Conservation (phyloP, 1,140 invertebrate species). For the Zaprionus africanus region DNA sequence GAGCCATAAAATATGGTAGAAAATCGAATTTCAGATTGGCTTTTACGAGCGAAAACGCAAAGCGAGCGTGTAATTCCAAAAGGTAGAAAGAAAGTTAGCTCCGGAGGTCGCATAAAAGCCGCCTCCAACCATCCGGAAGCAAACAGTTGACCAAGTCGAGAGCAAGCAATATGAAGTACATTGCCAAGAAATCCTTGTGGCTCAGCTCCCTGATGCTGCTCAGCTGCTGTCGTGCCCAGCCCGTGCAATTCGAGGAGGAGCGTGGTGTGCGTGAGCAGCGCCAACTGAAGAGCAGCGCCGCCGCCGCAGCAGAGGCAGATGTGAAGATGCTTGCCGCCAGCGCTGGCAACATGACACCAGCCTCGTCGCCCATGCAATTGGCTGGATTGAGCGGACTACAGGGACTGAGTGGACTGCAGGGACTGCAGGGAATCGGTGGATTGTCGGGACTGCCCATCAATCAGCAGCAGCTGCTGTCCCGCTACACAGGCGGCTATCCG, state of each 20-base stretch:
- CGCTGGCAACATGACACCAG: slow-evolving; percentile 53
- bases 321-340: slow-evolving; percentile 58
- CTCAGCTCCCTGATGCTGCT: slow-evolving; percentile 56
- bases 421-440: background rate
- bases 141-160: slow-evolving; percentile 63
- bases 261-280: slow-evolving; percentile 50
- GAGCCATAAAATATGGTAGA: slow-evolving; percentile 70
- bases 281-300: slow-evolving; percentile 46
- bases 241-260: slow-evolving; percentile 37
- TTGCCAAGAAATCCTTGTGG: slow-evolving; percentile 34
- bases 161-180: slow-evolving; percentile 57
- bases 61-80: slow-evolving; percentile 56
- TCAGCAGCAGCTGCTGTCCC: slow-evolving; percentile 55
- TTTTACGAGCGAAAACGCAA: slow-evolving; percentile 59
- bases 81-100: slow-evolving; percentile 66
- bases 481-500: slow-evolving; percentile 56
- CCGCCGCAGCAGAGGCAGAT: slow-evolving; percentile 50
- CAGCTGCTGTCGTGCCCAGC: slow-evolving; percentile 28
- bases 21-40: slow-evolving; percentile 41
- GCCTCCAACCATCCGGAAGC: slow-evolving; percentile 55
- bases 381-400: background rate
- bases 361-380: slow-evolving; percentile 21
- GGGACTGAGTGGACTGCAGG: background rate
- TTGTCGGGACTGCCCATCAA: slow-evolving; percentile 46
- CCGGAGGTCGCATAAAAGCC: slow-evolving; percentile 59